Evolutionary conservation across 2,888 invertebrate genomes (phyloP).

Genomic region (Rhynchonema sp.): DNA sequence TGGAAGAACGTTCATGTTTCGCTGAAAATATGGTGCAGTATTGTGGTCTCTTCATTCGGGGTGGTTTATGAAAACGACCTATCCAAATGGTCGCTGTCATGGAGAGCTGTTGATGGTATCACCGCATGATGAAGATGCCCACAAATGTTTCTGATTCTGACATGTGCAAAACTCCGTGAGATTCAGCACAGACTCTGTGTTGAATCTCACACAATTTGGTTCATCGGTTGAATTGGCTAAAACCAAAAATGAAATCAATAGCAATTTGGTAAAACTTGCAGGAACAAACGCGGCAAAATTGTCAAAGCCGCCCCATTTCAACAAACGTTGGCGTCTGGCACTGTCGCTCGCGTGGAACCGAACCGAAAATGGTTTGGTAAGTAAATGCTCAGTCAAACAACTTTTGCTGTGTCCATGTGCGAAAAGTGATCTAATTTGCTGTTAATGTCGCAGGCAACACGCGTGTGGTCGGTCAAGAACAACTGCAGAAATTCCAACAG

Average conservation of each 20-base stretch:
- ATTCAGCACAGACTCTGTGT: no score
- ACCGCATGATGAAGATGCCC: neutral
- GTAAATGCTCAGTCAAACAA: conserved; percentile 8
- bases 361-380: conserved; percentile 91
- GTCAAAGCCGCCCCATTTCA: conserved; percentile 87
- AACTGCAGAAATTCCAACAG: conserved; percentile 48
- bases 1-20: no score
- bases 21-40: no score
- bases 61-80: no score
- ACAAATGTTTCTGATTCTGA: no score
- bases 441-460: conserved; percentile 46
- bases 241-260: no score
- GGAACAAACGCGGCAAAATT: conserved; percentile 62
- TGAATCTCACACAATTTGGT: no score
- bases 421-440: neutral
- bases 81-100: neutral
- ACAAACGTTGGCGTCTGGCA: conserved; percentile 63
- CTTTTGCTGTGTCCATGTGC: neutral
- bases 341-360: conserved; percentile 81
- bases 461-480: conserved; percentile 68
- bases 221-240: no score
- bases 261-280: conserved; percentile 14
- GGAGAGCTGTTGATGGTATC: neutral
- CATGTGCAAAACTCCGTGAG: no score
- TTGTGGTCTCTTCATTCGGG: no score